phyloP scores from a whole-genome alignment of 2,113 vertebrate species.

The Hiodon tergisus region DNA sequence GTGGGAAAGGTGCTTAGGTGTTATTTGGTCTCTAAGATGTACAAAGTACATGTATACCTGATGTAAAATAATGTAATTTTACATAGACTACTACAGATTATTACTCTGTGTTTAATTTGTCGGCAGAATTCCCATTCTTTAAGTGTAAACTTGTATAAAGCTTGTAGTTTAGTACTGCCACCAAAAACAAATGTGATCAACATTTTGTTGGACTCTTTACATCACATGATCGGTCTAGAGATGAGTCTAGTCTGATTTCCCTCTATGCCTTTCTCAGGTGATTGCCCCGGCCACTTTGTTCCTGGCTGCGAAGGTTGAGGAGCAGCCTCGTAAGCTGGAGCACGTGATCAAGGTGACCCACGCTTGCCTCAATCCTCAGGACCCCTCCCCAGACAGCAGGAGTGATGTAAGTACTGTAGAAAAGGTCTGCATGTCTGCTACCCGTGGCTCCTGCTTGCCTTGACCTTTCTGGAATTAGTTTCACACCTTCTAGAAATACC shows the following conservation, averaged over 20 bases:
- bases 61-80: too few relatives aligned
- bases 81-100: too few relatives aligned
- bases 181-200: too few relatives aligned
- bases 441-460: neutral
- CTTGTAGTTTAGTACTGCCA: too few relatives aligned
- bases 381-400: constrained; percentile 80
- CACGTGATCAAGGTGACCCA: constrained; percentile 94
- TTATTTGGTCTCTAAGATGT: too few relatives aligned
- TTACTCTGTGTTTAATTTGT: too few relatives aligned
- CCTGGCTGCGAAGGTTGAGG: constrained; percentile 92
- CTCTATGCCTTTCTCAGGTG: constrained; percentile 54
- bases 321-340: constrained; percentile 92
- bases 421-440: neutral
- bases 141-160: too few relatives aligned
- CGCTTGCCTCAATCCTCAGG: constrained; percentile 85
- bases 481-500: neutral
- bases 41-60: too few relatives aligned
- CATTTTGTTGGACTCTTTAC: too few relatives aligned
- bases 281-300: constrained; percentile 88
- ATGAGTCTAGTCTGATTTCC: neutral
- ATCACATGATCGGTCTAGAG: too few relatives aligned
- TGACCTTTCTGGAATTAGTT: neutral
- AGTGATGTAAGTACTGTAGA: constrained; percentile 72
- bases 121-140: too few relatives aligned
- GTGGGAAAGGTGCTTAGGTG: too few relatives aligned